Evolutionary conservation across 2,888 invertebrate species (phyloP).

Genomic region (Apoda limacodes): DNA sequence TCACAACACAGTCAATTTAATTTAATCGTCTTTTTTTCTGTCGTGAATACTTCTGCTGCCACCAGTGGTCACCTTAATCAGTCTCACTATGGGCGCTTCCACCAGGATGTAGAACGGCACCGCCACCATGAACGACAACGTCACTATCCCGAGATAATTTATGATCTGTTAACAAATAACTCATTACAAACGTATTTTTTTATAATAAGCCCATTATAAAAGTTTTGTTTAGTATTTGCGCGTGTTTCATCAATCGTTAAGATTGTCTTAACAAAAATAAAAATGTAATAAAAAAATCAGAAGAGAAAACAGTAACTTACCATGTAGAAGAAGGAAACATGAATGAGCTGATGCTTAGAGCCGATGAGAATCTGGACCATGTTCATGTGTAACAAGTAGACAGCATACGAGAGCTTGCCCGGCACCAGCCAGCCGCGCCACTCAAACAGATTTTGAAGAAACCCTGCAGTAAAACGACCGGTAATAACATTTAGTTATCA

Average conservation of each 20-base stretch:
- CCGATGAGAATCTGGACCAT: slow-evolving; percentile 12
- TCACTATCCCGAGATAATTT: slow-evolving; percentile 13
- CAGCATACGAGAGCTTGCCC: slow-evolving; percentile 18
- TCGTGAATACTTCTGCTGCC: too few relatives aligned
- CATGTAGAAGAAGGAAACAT: slow-evolving; percentile 13
- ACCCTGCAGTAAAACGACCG: too few relatives aligned
- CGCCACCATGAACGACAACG: slow-evolving; percentile 17
- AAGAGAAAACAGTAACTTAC: slow-evolving; percentile 15
- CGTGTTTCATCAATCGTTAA: not conserved
- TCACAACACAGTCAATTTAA: too few relatives aligned
- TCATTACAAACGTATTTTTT: not conserved
- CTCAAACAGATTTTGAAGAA: too few relatives aligned
- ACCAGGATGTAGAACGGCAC: slow-evolving; percentile 22
- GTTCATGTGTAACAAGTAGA: slow-evolving; percentile 16
- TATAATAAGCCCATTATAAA: not conserved
- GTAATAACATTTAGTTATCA: too few relatives aligned
- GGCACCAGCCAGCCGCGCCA: slow-evolving; percentile 20
- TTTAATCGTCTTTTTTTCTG: too few relatives aligned
- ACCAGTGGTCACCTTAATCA: slow-evolving; percentile 4
- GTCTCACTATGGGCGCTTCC: slow-evolving; percentile 22
- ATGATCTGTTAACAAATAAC: slow-evolving; percentile 17
- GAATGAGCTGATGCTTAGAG: slow-evolving; percentile 9
- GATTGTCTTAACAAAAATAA: too few relatives aligned
- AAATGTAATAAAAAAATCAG: not conserved
- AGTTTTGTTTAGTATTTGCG: not conserved